A percentile compares a stretch with the other conserved stretches of the same genome.
Conservation (phyloP, 2,888 invertebrate genomes). For the Rotaria sp. region DNA sequence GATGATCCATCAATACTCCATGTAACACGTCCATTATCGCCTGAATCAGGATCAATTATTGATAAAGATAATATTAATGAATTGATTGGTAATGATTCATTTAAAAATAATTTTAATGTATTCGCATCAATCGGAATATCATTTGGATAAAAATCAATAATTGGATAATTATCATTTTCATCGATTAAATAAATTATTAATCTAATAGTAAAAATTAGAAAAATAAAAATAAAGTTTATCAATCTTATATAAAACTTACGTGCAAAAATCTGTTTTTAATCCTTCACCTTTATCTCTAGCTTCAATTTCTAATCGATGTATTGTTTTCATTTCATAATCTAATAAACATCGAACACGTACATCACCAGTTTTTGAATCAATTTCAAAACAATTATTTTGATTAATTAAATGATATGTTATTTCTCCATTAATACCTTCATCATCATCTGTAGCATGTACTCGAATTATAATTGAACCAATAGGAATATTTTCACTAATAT, state of each 20-base stretch:
- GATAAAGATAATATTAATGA: background rate
- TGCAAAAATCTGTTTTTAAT: background rate
- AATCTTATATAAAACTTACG: background rate
- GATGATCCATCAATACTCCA: background rate
- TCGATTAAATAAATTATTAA: background rate
- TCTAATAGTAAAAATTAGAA: background rate
- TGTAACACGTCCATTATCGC: conserved; percentile 18
- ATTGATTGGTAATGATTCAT: background rate
- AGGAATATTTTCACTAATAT: background rate
- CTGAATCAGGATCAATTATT: background rate
- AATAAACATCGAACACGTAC: background rate
- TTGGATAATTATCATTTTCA: background rate
- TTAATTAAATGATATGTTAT: background rate
- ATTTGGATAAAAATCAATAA: background rate
- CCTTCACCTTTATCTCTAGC: conserved; percentile 11
- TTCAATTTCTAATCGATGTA: conserved; percentile 9
- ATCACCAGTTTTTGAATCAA: conserved; percentile 8
- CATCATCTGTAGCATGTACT: background rate
- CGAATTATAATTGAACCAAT: background rate
- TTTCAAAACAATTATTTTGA: background rate
- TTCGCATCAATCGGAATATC: background rate
- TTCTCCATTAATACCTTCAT: background rate
- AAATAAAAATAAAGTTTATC: too few species aligned
- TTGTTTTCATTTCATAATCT: background rate
- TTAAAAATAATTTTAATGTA: background rate